Base-by-base conservation (phyloP, 23 tunicate species). In the Halocynthia roretzi region DNA sequence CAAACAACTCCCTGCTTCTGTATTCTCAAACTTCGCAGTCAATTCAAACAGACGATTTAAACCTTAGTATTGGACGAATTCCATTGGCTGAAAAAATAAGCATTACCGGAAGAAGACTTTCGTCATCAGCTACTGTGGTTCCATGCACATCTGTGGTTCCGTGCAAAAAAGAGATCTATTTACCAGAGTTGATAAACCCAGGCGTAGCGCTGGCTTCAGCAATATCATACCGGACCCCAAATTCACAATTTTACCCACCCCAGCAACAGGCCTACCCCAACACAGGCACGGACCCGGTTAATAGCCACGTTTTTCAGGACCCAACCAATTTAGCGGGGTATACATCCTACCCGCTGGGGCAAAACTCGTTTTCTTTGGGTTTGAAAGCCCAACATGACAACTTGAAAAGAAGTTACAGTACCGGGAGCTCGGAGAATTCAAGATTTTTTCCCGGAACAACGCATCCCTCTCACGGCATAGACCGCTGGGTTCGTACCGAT, bases 341-440 rank as follows among this genome's bases (percentile, higher is more conserved):
- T 51, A 49, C 75, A 49, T 49, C 75, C 8, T 74, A 74, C 78
- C 63, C 63, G 49, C 62, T 74, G 64, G 78, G 78, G 22, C 78
- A 74, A 31, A 74, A 74, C 78, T 22, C 78, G 11, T 74, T 74
- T 20, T 14, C 63, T 12, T 54, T 62, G 22, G 78, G 78, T 22
- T 74, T 71, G 72, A 48, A 62, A 6, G 52, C 22, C 61, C 87
- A 76, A 54, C 84, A 74, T 70, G 84, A 86, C 12, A 66, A 83
- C 50, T 67, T 83, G 63, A 65, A 83, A 50, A 60, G 96, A 51
- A 83, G 88, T 68, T 88, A 78, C 84, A 88, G 95, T 84, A 72
- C 87, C 72, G 95, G 95, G 12, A 72, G 53, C n/a, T 74, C 78
- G 9, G 78, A 74, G 22, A 74, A 62, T 54, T 51, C 76, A 15